Evolutionary conservation across 2,888 invertebrate species (phyloP).

Genomic region (Pegoplata infirma): DNA sequence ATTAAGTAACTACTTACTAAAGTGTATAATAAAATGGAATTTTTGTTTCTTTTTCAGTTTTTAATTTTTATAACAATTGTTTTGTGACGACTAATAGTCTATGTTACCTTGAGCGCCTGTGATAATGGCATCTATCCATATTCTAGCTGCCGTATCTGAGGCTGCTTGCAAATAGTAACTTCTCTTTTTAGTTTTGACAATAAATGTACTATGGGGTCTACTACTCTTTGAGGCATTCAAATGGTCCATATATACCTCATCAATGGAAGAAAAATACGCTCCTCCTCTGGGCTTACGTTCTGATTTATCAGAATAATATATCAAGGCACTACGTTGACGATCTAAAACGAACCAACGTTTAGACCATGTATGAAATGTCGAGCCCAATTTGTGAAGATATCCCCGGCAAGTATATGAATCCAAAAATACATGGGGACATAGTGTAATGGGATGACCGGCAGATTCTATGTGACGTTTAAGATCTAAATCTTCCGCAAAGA

Average conservation of each 20-base stretch:
- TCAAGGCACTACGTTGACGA: constrained; percentile 90
- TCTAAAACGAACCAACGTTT: constrained; percentile 98
- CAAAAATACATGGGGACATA: constrained; percentile 92
- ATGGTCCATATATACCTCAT: constrained; percentile 91
- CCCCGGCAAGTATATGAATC: constrained; percentile 90
- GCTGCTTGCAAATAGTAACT: constrained; percentile 93
- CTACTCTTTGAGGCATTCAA: constrained; percentile 92
- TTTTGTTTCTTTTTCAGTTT: constrained; percentile 12
- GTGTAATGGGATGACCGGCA: constrained; percentile 94
- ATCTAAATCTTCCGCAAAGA: constrained; percentile 92
- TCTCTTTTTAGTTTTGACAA: constrained; percentile 92
- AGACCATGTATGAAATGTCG: constrained; percentile 95
- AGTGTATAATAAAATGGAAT: constrained; percentile 33
- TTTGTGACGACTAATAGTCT: constrained; percentile 28
- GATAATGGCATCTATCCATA: constrained; percentile 89
- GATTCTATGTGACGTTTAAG: constrained; percentile 93
- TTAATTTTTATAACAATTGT: neutral
- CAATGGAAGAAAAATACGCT: constrained; percentile 89
- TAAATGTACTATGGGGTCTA: constrained; percentile 91
- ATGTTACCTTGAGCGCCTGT: constrained; percentile 69
- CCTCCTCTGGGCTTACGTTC: constrained; percentile 94
- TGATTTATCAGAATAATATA: constrained; percentile 94
- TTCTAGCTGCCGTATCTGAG: constrained; percentile 92
- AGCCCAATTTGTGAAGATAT: constrained; percentile 94
- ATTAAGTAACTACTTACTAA: neutral